Conservation (phyloP, 2,113 vertebrate genomes). For the Gasterosteus nipponicus region DNA sequence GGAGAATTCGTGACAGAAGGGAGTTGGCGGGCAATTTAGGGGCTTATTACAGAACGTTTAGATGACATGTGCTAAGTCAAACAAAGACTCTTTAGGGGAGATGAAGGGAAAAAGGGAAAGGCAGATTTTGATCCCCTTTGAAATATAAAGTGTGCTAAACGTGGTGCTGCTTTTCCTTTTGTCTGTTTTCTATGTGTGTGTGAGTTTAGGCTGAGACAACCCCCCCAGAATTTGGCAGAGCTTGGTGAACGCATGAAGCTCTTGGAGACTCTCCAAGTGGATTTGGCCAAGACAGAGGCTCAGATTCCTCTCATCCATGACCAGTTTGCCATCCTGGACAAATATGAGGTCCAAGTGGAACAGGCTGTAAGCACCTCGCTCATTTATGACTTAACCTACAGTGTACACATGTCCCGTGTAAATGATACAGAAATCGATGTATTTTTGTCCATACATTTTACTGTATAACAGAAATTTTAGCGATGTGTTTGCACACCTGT, state of each 20-base stretch:
- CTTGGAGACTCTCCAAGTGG: constrained; percentile 81
- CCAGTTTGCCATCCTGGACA: constrained; percentile 88
- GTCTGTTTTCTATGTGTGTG: constrained; percentile 34
- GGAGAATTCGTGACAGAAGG: no score
- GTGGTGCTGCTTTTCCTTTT: not conserved
- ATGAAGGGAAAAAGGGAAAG: not conserved
- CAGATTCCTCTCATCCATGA: constrained; percentile 88
- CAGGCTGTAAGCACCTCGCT: constrained; percentile 74
- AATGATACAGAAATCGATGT: not conserved
- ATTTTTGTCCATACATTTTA: not conserved
- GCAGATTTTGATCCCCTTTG: not conserved
- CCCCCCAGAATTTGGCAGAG: constrained; percentile 84
- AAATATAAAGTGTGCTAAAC: not conserved
- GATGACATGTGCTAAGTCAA: not conserved
- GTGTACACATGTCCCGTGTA: not conserved
- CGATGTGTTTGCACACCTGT: not conserved
- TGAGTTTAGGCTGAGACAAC: constrained; percentile 77
- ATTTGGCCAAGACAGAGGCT: constrained; percentile 77
- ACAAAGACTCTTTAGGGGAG: not conserved
- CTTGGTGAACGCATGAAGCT: constrained; percentile 82
- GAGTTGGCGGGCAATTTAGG: not conserved
- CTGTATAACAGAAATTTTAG: not conserved
- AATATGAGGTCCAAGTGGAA: constrained; percentile 86
- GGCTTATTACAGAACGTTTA: not conserved
- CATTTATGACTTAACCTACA: constrained; percentile 1